phyloP scores from a whole-genome alignment of 2,888 invertebrate species.

The Ceraclea dissimilis region DNA sequence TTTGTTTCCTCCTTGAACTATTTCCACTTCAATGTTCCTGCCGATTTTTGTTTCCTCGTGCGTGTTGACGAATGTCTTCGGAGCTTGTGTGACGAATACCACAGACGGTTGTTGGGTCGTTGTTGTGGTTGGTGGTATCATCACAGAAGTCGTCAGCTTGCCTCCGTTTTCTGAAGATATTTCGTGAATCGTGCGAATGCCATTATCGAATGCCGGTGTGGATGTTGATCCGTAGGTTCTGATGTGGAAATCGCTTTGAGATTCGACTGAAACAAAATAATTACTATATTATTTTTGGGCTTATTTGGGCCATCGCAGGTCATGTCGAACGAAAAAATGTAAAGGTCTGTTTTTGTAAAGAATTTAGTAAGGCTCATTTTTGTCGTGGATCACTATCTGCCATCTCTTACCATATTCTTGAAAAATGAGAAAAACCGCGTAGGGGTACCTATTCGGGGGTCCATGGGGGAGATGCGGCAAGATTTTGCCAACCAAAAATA shows the following conservation, averaged over 20 bases:
- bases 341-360: too few species aligned
- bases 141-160: conserved; percentile 37
- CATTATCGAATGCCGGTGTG: conserved; percentile 41
- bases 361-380: too few species aligned
- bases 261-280: conserved; percentile 60
- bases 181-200: conserved; percentile 43
- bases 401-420: too few species aligned
- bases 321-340: not conserved
- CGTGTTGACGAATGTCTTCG: conserved; percentile 27
- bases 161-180: conserved; percentile 37
- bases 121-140: conserved; percentile 22
- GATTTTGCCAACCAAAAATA: too few species aligned
- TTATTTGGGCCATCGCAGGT: not conserved
- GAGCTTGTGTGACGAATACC: conserved; percentile 6
- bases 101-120: conserved; percentile 9
- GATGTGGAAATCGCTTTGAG: conserved; percentile 80
- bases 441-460: too few species aligned
- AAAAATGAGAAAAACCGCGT: too few species aligned
- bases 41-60: conserved; percentile 19
- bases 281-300: not conserved
- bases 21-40: conserved; percentile 24
- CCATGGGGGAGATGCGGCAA: too few species aligned
- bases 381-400: too few species aligned
- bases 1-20: conserved; percentile 19
- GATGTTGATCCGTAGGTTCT: conserved; percentile 42